phyloP scores from a whole-genome alignment of 2,888 invertebrate genomes.

The Andrena haemorrhoa region DNA sequence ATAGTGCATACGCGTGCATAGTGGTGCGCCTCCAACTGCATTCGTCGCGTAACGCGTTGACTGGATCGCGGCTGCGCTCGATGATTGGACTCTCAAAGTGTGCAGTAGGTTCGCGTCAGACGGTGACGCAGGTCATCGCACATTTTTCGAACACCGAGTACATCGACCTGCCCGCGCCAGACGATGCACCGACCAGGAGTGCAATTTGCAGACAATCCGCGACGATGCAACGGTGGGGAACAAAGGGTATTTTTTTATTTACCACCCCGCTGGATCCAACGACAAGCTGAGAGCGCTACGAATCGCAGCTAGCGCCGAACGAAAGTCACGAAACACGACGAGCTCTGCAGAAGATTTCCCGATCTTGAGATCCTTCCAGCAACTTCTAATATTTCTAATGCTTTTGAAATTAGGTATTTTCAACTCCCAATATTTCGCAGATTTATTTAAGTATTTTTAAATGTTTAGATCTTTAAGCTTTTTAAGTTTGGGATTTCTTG shows the following conservation, averaged over 20 bases:
- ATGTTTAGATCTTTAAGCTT: too few species aligned
- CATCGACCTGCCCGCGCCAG: conserved; percentile 62
- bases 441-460: not conserved
- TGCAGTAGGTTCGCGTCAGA: conserved; percentile 52
- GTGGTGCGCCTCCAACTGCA: conserved; percentile 52
- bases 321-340: conserved; percentile 12
- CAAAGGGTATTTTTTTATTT: conserved; percentile 63
- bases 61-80: conserved; percentile 67
- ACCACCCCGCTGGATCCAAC: conserved; percentile 50
- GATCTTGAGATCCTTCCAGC: not conserved
- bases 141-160: conserved; percentile 66
- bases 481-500: too few species aligned
- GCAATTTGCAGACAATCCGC: conserved; percentile 68
- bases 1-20: not conserved
- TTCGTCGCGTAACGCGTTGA: conserved; percentile 62
- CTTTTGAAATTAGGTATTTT: not conserved
- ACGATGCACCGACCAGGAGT: conserved; percentile 55
- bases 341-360: not conserved
- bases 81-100: conserved; percentile 57
- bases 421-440: not conserved
- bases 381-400: not conserved
- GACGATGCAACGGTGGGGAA: conserved; percentile 44
- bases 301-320: conserved; percentile 14
- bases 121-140: conserved; percentile 54
- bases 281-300: conserved; percentile 44